Conservation (phyloP, 2,797 vertebrate genomes). For the Helarctos malayanus region DNA sequence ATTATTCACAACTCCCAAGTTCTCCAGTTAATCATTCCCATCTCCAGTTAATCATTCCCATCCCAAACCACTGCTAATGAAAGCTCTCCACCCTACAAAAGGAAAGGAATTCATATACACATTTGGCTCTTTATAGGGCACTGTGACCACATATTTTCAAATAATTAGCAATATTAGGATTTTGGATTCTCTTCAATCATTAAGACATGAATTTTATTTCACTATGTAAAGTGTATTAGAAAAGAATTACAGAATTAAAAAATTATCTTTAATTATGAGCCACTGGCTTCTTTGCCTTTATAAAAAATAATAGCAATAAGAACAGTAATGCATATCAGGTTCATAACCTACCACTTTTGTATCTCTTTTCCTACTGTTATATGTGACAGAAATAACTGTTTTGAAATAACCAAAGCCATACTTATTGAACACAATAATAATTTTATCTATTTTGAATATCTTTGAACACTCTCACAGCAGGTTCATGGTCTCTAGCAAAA, state of each 20-base stretch:
- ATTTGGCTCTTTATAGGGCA: not conserved
- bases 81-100: not conserved
- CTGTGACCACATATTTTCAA: not conserved
- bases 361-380: constrained; percentile 7
- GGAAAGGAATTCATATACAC: not conserved
- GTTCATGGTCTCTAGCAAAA: constrained; percentile 52
- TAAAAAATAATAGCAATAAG: constrained; percentile 38
- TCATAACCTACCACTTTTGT: constrained; percentile 49
- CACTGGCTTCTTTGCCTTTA: constrained; percentile 43
- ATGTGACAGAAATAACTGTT: constrained; percentile 69
- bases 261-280: not conserved
- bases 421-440: constrained; percentile 32
- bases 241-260: not conserved
- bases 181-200: not conserved
- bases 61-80: not conserved
- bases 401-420: constrained; percentile 42
- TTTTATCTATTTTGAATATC: constrained; percentile 75
- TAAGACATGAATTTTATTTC: not conserved
- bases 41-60: not conserved
- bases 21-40: not conserved
- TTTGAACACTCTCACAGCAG: constrained; percentile 47
- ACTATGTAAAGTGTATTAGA: not conserved
- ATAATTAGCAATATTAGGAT: not conserved
- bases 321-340: constrained; percentile 62
- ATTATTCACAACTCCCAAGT: not conserved